A percentile compares a stretch with the other conserved stretches of the same genome.
These are phyloP conservation scores for Suncus etruscus DNA, from an alignment of 2,113 vertebrate genomes.

Conservation along the genomic window DNA sequence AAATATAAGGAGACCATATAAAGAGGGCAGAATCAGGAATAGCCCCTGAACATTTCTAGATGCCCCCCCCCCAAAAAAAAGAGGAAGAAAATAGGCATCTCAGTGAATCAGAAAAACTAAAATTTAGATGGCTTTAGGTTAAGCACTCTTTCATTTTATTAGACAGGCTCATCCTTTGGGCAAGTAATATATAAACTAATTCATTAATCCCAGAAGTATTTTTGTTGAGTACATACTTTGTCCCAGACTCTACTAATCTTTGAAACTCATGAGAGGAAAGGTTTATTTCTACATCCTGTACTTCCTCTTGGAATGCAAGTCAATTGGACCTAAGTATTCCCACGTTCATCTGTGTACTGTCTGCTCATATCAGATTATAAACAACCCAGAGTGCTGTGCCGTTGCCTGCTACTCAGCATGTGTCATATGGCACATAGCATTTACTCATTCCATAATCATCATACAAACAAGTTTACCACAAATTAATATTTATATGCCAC, in stretches of 20 bases:
- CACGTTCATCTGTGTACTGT: no score
- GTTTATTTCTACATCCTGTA: neutral
- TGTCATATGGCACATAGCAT: neutral
- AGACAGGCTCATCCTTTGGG: neutral
- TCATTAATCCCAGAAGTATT: slow-evolving; percentile 17
- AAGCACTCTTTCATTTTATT: neutral
- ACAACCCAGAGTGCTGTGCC: neutral
- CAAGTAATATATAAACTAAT: neutral
- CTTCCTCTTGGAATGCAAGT: slow-evolving; percentile 8
- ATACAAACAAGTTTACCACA: neutral
- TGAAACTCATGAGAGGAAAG: neutral
- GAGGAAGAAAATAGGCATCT: slow-evolving; percentile 13
- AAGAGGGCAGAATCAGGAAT: no score
- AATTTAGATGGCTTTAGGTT: no score
- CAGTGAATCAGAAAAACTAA: neutral
- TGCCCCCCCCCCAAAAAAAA: no score
- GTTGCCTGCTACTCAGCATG: neutral
- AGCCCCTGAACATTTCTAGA: no score
- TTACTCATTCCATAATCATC: neutral
- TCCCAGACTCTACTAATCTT: neutral
- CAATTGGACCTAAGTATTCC: slow-evolving; percentile 15
- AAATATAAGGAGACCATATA: no score
- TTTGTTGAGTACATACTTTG: neutral
- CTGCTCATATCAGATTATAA: neutral
- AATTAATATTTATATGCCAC: neutral